Evolutionary conservation across 2,797 vertebrate species (phyloP), one percentile per base, ranked within the genome.

Genomic region (Psittacula derbiana): DNA sequence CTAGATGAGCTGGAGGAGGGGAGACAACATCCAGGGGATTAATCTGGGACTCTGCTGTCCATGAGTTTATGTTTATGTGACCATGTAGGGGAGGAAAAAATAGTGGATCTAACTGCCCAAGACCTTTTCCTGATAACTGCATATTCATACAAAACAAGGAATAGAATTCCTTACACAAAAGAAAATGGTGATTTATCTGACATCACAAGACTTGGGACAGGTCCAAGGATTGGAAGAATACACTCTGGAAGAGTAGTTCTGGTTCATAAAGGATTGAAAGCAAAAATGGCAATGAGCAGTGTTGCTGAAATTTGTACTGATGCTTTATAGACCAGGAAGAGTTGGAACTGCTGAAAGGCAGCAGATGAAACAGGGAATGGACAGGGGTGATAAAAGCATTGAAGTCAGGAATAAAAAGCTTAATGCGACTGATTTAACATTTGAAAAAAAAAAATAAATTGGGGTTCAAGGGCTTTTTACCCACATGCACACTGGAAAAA

Each of bases 281-380:
- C 6, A 86, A 64, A 94, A 94, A 67, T 40, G 46, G 18, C 66
- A 69, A 30, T 71, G 52, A 90, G 43, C 36, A 76, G 23, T 50
- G n/a, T 72, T 80, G 79, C 82, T 90, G 91, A 93, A 94, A 92
- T 83, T 71, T 90, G 27, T 88, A 33, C 57, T 80, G n/a, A 31
- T 80, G 41, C 33, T 92, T 49, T 69, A 27, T 31, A 84, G 66
- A 91, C 41, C 61, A 80, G 73, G 49, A 49, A 78, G 61, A 80
- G 61, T 28, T 86, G 65, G 74, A 81, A 62, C 41, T 61, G 72
- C 72, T 91, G 73, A 90, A 86, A 92, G 61, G 43, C 69, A 73
- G 60, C 27, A 84, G 40, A 74, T 71, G 74, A 88, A 94, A 46
- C 4, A 75, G 20, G 36, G 11, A 17, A 17, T 81, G 60, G 88